Percentiles rank a stretch among this genome's conserved stretches.
phyloP scores from a whole-genome alignment of 2,888 invertebrate genomes.

The Aplocera efformata region DNA sequence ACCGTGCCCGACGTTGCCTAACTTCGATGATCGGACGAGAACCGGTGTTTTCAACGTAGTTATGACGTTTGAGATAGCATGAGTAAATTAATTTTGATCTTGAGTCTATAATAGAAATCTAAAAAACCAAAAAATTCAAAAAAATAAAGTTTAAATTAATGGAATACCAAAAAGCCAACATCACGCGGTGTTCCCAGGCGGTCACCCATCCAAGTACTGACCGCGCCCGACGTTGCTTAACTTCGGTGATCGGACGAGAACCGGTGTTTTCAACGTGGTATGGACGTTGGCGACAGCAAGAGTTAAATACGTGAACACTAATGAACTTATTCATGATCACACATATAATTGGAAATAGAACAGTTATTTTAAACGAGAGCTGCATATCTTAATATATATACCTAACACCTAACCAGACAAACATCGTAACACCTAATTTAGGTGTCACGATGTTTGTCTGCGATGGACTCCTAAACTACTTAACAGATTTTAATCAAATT shows the following conservation, averaged over 20 bases:
- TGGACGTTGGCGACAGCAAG: constrained; percentile 48
- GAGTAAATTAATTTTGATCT: too few species aligned
- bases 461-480: too few species aligned
- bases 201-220: constrained; percentile 74
- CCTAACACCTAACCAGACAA: too few species aligned
- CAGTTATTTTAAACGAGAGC: too few species aligned
- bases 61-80: constrained; percentile 30
- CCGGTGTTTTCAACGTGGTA: constrained; percentile 66
- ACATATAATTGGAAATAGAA: too few species aligned
- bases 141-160: neutral
- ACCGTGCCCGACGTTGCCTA: constrained; percentile 68
- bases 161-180: constrained; percentile 45
- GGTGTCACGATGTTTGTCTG: too few species aligned
- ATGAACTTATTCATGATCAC: too few species aligned
- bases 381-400: too few species aligned
- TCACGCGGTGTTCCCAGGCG: constrained; percentile 57
- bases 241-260: constrained; percentile 74
- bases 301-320: neutral
- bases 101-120: too few species aligned
- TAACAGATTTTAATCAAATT: too few species aligned
- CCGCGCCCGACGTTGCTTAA: constrained; percentile 68
- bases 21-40: constrained; percentile 72
- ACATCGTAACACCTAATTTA: too few species aligned
- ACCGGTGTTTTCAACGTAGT: constrained; percentile 61
- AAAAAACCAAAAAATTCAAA: neutral